phyloP scores from a whole-genome alignment of 30 jellyfish, hydroid and myxozoan species.

The Cassiopea xamachana region DNA sequence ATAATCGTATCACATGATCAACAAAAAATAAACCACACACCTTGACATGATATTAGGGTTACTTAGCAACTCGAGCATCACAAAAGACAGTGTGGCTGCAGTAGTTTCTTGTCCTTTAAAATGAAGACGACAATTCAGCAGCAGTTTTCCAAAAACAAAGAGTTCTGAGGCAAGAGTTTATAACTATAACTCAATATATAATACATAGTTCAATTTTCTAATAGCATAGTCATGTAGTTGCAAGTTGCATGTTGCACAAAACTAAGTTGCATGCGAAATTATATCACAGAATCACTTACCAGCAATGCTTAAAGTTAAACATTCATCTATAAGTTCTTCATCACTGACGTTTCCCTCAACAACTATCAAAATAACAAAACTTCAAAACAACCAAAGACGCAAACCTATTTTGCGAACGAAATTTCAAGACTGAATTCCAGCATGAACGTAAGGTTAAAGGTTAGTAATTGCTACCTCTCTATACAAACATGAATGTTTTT shows the following conservation, averaged over 20 bases:
- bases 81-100: constrained; percentile 12
- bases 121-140: background rate
- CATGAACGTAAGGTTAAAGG: too few relatives aligned
- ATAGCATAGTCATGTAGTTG: too few relatives aligned
- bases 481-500: too few relatives aligned
- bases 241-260: too few relatives aligned
- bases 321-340: constrained; percentile 33
- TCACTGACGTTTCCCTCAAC: constrained; percentile 25
- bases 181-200: too few relatives aligned
- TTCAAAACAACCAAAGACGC: background rate
- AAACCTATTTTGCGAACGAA: background rate
- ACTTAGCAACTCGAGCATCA: constrained; percentile 1
- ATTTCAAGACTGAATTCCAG: too few relatives aligned
- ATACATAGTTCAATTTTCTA: too few relatives aligned
- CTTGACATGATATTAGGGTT: constrained; percentile 1
- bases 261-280: background rate
- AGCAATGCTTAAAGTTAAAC: constrained; percentile 29
- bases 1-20: too few relatives aligned
- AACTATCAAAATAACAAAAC: background rate
- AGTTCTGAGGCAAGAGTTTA: too few relatives aligned
- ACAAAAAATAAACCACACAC: too few relatives aligned
- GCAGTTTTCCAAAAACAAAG: too few relatives aligned
- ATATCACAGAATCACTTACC: constrained; percentile 1
- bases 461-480: too few relatives aligned
- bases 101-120: constrained; percentile 42